Evolutionary conservation across 2,113 vertebrate genomes (phyloP).

Genomic region (Morone chrysops): DNA sequence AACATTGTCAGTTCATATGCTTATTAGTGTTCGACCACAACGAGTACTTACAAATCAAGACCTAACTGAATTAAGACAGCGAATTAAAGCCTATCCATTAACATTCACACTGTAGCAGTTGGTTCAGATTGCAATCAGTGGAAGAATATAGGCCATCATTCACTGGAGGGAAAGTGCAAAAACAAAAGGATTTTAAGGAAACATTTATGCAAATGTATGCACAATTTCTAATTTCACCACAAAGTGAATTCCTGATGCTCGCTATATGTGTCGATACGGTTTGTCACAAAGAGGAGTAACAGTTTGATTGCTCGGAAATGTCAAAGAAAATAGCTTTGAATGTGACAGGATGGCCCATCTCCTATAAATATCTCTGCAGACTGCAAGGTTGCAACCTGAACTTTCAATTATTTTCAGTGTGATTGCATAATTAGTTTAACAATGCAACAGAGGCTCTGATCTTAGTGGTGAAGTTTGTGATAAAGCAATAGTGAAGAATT

Average conservation of each 20-base stretch:
- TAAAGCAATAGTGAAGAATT: background rate
- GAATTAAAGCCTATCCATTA: conserved; percentile 33
- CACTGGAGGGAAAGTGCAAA: conserved; percentile 70
- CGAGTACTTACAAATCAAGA: conserved; percentile 19
- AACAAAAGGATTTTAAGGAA: conserved; percentile 70
- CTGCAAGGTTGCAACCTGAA: conserved; percentile 18
- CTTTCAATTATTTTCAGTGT: conserved; percentile 34
- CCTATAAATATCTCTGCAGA: conserved; percentile 35
- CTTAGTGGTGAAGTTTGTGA: background rate
- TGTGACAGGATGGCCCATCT: conserved; percentile 6
- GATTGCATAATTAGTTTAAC: conserved; percentile 43
- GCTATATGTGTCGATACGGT: conserved; percentile 51
- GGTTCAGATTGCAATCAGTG: conserved; percentile 66
- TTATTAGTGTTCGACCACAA: conserved; percentile 41
- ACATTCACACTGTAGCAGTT: conserved; percentile 25
- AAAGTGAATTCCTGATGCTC: conserved; percentile 57
- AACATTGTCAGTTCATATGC: conserved; percentile 31
- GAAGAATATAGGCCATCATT: conserved; percentile 71
- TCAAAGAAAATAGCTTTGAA: conserved; percentile 51
- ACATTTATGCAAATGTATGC: conserved; percentile 79
- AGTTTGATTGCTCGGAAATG: conserved; percentile 62
- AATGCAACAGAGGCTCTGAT: conserved; percentile 4
- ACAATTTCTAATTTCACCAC: conserved; percentile 60
- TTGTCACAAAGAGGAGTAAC: conserved; percentile 44
- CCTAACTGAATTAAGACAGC: conserved; percentile 28